Base-by-base conservation (phyloP, 2,797 vertebrate species). In the Chaenodraco wilsoni region DNA sequence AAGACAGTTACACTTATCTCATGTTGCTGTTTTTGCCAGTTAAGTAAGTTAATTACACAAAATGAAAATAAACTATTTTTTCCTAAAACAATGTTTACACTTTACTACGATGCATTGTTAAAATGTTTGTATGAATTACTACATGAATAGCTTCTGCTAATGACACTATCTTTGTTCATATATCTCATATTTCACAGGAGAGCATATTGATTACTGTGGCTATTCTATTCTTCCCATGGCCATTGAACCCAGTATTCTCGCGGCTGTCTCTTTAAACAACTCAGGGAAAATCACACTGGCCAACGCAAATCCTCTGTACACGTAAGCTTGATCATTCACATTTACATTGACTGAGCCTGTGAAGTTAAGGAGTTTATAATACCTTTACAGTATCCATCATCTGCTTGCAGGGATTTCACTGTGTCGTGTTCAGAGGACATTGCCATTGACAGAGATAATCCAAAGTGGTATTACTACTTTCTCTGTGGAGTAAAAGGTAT, bases 191-290 rank as follows among this genome's bases (percentile, higher is more conserved):
- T 78, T 75, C 67, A 79, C 75, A 99, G 98, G 98, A 69, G 98
- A 99, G 76, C 98, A 99, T 78, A 97, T 99, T 62, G 98, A 99
- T 89, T 99, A 99, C 79, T 99, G 98, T 83, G 98, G 98, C 3
- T 99, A 99, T 73, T 95, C 97, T 75, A 98, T 99, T 70, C 96
- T 99, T 74, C 98, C 98, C 0, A 98, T 99, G 98, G 98, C 98
- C 57, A 94, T 99, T 81, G 97, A 99, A 74, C 98, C 97, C 88
- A 97, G 94, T 76, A 97, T 99, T 81, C 87, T 99, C 19, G 95
- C 97, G 81, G 98, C 97, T 15, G 96, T 96, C 78, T 96, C 96
- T 50, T 91, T 96, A 69, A 95, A 95, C 52, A 88, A 88, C 66
- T 94, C 93, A n/a, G 84, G 92, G 46, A 90, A 68, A 33, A 93